phyloP scores from a whole-genome alignment of 2,113 vertebrate species.

The Leptobrachium ailaonicum region DNA sequence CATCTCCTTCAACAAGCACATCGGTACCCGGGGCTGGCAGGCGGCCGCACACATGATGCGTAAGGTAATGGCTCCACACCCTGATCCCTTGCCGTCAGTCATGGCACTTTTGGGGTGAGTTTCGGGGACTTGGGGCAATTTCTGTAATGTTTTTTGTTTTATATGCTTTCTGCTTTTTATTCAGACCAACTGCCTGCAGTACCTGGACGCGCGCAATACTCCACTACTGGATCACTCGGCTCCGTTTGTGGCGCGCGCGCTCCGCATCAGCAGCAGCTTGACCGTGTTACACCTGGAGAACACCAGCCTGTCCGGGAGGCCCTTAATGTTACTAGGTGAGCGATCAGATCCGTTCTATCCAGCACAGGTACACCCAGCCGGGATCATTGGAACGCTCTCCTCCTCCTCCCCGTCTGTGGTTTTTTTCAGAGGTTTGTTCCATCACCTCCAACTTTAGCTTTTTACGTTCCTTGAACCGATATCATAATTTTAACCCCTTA shows the following conservation, averaged over 20 bases:
- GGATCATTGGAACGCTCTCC: too few species aligned
- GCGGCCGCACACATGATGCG: slow-evolving; percentile 94
- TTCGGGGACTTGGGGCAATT: not conserved
- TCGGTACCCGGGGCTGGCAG: slow-evolving; percentile 92
- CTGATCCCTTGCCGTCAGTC: not conserved
- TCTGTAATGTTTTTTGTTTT: not conserved
- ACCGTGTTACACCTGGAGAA: slow-evolving; percentile 88
- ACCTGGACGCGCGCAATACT: slow-evolving; percentile 86
- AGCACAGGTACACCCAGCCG: too few species aligned
- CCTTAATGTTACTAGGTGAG: slow-evolving; percentile 91
- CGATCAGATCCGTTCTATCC: not conserved
- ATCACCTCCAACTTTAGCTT: too few species aligned
- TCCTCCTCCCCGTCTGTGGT: too few species aligned
- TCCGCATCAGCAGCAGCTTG: slow-evolving; percentile 91
- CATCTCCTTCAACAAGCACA: slow-evolving; percentile 95
- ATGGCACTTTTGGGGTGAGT: not conserved
- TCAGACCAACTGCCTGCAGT: slow-evolving; percentile 89
- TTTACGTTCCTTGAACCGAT: too few species aligned
- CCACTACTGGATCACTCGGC: slow-evolving; percentile 88
- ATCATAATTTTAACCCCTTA: too few species aligned
- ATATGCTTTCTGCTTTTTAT: not conserved
- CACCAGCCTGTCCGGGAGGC: slow-evolving; percentile 81
- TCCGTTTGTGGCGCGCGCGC: slow-evolving; percentile 88
- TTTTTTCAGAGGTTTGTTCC: too few species aligned
- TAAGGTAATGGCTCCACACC: slow-evolving; percentile 71